These are phyloP conservation scores for Ptychochromis oligacanthus DNA, from an alignment of 2,113 vertebrate species.

Conservation along the genomic window DNA sequence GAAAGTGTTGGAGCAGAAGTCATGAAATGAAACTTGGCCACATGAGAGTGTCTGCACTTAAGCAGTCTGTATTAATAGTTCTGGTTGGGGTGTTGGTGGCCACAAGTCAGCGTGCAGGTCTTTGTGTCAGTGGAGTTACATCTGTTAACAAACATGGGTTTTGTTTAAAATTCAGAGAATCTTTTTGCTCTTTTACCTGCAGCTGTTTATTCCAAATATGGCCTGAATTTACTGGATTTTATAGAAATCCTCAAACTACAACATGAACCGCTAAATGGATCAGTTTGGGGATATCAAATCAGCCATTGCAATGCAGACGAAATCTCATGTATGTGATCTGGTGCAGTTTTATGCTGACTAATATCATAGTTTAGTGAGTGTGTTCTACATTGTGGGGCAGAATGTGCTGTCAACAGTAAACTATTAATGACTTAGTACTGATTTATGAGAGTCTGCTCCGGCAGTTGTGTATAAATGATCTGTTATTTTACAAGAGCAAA, in stretches of 20 bases:
- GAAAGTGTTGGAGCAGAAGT: conserved; percentile 25
- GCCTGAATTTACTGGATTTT: neutral
- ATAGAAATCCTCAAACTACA: neutral
- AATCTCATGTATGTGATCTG: rapidly evolving
- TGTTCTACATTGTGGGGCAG: neutral
- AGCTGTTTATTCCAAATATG: neutral
- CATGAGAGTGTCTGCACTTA: neutral
- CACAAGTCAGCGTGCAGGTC: neutral
- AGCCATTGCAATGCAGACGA: neutral
- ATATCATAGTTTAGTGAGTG: too few species aligned
- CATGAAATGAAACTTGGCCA: conserved; percentile 16
- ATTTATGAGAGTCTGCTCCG: neutral
- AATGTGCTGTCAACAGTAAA: neutral
- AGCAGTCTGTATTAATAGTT: conserved; percentile 46
- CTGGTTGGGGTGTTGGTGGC: neutral
- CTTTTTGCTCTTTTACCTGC: neutral
- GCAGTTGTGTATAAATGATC: neutral
- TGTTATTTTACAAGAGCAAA: too few species aligned
- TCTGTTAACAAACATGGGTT: neutral
- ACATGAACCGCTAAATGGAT: neutral
- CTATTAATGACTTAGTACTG: neutral
- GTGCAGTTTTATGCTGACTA: neutral
- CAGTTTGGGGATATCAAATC: neutral
- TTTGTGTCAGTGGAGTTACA: neutral
- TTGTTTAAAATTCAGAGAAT: neutral